Base-by-base conservation (phyloP, 2,113 vertebrate species). In the Pluvialis apricaria region DNA sequence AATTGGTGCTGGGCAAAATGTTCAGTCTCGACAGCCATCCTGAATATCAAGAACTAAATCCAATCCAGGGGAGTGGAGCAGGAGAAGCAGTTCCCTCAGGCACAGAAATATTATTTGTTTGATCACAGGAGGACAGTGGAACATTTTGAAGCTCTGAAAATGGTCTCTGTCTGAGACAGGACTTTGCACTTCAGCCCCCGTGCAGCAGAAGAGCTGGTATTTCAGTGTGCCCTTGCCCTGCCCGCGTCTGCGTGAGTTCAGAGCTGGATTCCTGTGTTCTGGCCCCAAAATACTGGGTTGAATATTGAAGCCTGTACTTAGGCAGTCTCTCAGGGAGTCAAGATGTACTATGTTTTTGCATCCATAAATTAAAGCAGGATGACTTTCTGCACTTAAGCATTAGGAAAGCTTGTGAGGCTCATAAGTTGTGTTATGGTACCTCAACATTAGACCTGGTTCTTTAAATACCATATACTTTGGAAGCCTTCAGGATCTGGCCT, bases 151-250 rank as follows among this genome's bases (percentile, higher is more conserved):
- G 32, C 40, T 89, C 24, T 24, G 61, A 4, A 69, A 79, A 76
- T 2, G 6, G 14, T 70, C 51, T 55, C 10, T 78, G 31, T 12
- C 24, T 58, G 29, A 73, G n/a, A 71, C 25, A 42, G 13, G 38
- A 15, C 1, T 0, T 58, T 5, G 7, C 2, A 1, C 15, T 71
- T 83, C 45, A 88, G 19, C 19, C 32, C 32, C 8, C 0, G 0
- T 68, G 26, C 38, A 4, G 54, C 28, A 71, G 34, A 73, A 54
- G 13, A 86, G 19, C 22, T 75, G 19, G 3, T 55, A 5, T 40
- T 82, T 76, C 9, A 2, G 6, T 4, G 7, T 49, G 15, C 15
- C 44, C 34, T 88, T 83, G 31, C 31, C 62, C 45, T 92, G 19
- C 15, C 6, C 12, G 11, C 16, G 65, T 62, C 5, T 72, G 6